A percentile compares a stretch with the other conserved stretches of the same genome.
Conservation (phyloP, 2,888 invertebrate species). For the Acleris holmiana region DNA sequence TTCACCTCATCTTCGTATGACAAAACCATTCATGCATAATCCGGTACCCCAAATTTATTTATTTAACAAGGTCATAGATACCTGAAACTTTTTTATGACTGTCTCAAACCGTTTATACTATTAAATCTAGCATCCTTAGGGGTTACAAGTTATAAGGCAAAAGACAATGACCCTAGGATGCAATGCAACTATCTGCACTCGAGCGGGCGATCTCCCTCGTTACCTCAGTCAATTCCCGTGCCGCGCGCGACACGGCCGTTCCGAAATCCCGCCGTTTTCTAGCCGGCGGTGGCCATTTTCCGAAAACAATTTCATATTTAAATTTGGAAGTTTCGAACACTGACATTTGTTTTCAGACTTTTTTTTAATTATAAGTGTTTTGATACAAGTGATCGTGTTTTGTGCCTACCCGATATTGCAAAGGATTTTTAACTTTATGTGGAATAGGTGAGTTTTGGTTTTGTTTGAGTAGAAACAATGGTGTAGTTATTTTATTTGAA, state of each 20-base stretch:
- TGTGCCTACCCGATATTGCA: conserved; percentile 18
- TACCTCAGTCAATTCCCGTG: conserved; percentile 63
- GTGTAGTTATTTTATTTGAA: conserved; percentile 1
- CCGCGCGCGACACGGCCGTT: conserved; percentile 60
- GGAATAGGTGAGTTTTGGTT: conserved; percentile 32
- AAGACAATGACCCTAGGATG: conserved; percentile 42
- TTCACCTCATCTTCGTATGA: too few relatives aligned
- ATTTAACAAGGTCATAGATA: too few relatives aligned
- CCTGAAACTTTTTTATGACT: too few relatives aligned
- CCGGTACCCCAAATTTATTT: too few relatives aligned
- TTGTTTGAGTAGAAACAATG: conserved; percentile 31
- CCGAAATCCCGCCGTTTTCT: conserved; percentile 6
- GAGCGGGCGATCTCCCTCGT: conserved; percentile 39
- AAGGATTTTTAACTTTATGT: conserved; percentile 19
- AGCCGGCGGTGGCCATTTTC: conserved; percentile 31
- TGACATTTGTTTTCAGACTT: conserved; percentile 25
- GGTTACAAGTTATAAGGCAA: conserved; percentile 43
- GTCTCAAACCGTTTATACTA: too few relatives aligned
- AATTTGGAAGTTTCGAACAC: conserved; percentile 40
- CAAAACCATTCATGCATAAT: too few relatives aligned
- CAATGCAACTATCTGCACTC: conserved; percentile 38
- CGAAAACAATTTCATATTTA: conserved; percentile 39
- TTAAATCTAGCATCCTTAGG: conserved; percentile 5
- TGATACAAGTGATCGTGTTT: neutral
- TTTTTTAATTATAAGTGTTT: neutral